Evolutionary conservation across 2,797 vertebrate species (phyloP).

Genomic region (Lutjanus campechanus): DNA sequence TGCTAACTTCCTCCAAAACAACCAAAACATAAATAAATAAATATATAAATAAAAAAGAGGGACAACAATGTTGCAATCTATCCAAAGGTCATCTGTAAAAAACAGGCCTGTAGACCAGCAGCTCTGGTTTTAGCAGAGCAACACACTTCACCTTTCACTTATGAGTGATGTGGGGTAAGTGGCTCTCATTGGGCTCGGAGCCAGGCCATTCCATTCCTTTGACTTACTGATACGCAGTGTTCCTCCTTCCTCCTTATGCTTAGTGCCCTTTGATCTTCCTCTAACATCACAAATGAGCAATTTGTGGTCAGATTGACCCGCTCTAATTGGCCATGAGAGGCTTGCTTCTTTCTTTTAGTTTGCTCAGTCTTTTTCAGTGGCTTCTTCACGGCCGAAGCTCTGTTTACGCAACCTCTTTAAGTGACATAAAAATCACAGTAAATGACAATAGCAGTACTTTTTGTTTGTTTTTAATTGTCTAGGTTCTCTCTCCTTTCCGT

Average conservation of each 20-base stretch:
- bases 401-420: slow-evolving; percentile 20
- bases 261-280: slow-evolving; percentile 73
- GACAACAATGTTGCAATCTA: slow-evolving; percentile 38
- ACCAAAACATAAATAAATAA: no score
- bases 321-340: slow-evolving; percentile 71
- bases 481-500: no score
- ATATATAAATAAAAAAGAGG: no score
- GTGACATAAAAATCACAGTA: slow-evolving; percentile 29
- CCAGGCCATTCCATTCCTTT: slow-evolving; percentile 76
- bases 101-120: slow-evolving; percentile 44
- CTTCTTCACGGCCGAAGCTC: slow-evolving; percentile 26
- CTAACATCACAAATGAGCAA: slow-evolving; percentile 76
- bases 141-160: slow-evolving; percentile 45
- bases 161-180: slow-evolving; percentile 65
- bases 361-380: slow-evolving; percentile 24
- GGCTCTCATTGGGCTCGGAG: slow-evolving; percentile 59
- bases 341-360: slow-evolving; percentile 50
- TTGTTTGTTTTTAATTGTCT: not conserved
- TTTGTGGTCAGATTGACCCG: slow-evolving; percentile 78
- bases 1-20: slow-evolving; percentile 28
- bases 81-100: slow-evolving; percentile 54
- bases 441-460: slow-evolving; percentile 7
- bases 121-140: slow-evolving; percentile 48
- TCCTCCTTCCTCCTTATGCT: slow-evolving; percentile 55
- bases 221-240: slow-evolving; percentile 58